Conservation (phyloP, 2,113 vertebrate species). For the Zosterops pallidus region DNA sequence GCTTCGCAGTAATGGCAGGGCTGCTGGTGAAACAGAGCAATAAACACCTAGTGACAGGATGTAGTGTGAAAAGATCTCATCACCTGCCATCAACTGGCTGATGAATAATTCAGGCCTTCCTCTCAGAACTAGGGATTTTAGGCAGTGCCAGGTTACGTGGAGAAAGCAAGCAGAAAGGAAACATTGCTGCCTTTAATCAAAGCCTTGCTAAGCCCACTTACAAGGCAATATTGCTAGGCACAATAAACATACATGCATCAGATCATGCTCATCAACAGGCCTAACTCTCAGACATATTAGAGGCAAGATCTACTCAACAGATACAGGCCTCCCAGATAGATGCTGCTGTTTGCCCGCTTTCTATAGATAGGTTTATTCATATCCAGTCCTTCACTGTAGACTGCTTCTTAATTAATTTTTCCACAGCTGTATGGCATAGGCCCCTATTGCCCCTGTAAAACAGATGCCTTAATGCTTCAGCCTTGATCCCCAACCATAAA, state of each 20-base stretch:
- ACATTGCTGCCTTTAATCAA: constrained; percentile 39
- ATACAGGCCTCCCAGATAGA: background rate
- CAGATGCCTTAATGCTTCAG: background rate
- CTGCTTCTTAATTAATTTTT: background rate
- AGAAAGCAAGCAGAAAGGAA: constrained; percentile 8
- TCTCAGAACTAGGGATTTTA: constrained; percentile 66
- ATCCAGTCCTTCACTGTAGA: background rate
- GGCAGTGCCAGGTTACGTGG: background rate
- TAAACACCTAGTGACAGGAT: constrained; percentile 82
- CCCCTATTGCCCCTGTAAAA: background rate
- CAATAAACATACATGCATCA: background rate
- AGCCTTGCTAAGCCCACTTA: background rate
- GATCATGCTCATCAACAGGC: background rate
- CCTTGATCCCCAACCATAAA: background rate
- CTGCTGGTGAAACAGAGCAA: constrained; percentile 79
- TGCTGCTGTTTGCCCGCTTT: background rate
- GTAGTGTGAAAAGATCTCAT: constrained; percentile 76
- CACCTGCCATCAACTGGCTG: constrained; percentile 74
- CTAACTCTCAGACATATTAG: background rate
- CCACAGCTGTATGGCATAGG: background rate
- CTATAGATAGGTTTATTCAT: background rate
- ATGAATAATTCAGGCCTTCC: constrained; percentile 82
- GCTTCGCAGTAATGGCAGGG: constrained; percentile 65
- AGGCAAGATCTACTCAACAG: background rate
- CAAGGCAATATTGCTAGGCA: background rate